These are phyloP conservation scores for Natrix natrix DNA, from an alignment of 2,797 vertebrate genomes.

Conservation along the genomic window DNA sequence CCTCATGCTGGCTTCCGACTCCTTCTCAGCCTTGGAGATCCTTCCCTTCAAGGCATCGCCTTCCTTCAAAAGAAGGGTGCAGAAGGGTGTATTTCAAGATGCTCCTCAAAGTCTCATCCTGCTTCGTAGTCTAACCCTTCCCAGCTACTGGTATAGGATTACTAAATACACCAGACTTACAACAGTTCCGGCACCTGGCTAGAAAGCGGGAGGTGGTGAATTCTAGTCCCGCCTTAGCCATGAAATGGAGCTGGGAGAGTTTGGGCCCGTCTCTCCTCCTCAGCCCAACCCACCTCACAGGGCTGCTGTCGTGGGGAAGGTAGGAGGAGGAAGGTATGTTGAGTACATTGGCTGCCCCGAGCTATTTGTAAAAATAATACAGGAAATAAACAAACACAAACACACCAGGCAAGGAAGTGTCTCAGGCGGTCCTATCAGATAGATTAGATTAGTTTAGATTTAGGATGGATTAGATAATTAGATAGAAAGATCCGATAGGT, in stretches of 20 bases:
- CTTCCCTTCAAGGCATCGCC: neutral
- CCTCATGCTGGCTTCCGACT: conserved; percentile 11
- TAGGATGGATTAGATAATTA: no score
- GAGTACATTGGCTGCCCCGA: neutral
- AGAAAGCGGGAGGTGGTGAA: neutral
- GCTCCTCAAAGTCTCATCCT: neutral
- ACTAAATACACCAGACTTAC: no score
- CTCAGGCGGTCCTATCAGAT: neutral
- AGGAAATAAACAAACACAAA: no score
- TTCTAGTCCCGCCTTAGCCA: neutral
- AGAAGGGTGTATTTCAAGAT: neutral
- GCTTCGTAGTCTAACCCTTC: neutral
- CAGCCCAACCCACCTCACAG: neutral
- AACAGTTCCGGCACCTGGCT: no score
- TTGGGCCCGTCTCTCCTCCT: neutral
- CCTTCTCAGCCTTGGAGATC: accelerated
- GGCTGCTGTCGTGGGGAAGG: neutral
- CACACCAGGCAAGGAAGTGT: neutral
- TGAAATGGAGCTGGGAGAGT: neutral
- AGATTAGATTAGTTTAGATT: no score
- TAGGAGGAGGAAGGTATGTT: no score
- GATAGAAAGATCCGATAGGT: no score
- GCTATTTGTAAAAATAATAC: no score
- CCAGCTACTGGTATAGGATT: no score
- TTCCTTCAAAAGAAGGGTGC: conserved; percentile 12